Evolutionary conservation across 2,888 invertebrate genomes (phyloP).

Genomic region (Anodontia alba): DNA sequence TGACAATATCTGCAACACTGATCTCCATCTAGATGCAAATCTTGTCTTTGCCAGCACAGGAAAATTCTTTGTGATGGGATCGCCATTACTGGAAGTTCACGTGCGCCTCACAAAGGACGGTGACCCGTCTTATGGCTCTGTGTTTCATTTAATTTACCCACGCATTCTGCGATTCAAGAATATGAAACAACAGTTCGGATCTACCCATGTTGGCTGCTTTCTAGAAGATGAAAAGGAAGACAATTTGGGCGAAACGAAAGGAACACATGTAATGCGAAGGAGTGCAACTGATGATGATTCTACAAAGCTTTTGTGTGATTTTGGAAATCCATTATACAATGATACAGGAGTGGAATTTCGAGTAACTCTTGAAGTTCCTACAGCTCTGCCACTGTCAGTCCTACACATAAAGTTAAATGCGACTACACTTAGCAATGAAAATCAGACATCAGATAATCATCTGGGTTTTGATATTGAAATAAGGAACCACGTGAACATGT

Average conservation of each 20-base stretch:
- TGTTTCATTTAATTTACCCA: constrained; percentile 62
- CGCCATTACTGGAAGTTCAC: constrained; percentile 58
- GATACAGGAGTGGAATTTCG: constrained; percentile 37
- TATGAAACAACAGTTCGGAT: constrained; percentile 39
- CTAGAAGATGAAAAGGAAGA: background rate
- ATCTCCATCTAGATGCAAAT: constrained; percentile 54
- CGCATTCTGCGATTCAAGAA: constrained; percentile 51
- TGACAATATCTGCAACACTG: constrained; percentile 63
- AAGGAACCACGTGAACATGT: constrained; percentile 49
- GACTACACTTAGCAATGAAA: constrained; percentile 57
- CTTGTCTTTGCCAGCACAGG: constrained; percentile 33
- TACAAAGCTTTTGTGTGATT: constrained; percentile 22
- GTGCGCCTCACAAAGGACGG: constrained; percentile 67
- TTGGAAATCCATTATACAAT: constrained; percentile 49
- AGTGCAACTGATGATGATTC: background rate
- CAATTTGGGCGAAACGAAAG: background rate
- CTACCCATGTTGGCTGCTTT: constrained; percentile 43
- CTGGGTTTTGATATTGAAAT: constrained; percentile 47
- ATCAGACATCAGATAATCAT: constrained; percentile 42
- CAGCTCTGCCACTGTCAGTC: constrained; percentile 28
- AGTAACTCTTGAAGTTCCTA: constrained; percentile 46
- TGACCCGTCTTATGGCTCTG: constrained; percentile 68
- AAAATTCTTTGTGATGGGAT: constrained; percentile 62
- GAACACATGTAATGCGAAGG: background rate
- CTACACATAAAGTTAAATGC: constrained; percentile 53